Conservation (phyloP, 2,113 vertebrate genomes). For the Perca flavescens region DNA sequence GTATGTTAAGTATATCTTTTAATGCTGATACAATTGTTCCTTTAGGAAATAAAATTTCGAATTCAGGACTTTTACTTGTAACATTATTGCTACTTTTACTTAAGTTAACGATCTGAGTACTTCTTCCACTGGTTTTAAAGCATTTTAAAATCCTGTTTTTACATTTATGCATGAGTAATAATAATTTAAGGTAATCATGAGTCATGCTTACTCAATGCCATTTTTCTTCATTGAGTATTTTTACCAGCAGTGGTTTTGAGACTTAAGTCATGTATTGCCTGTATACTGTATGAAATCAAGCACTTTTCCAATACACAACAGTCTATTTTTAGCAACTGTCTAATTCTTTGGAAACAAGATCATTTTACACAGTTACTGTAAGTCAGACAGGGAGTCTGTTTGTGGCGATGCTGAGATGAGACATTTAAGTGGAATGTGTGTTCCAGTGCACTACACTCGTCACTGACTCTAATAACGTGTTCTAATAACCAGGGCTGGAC, state of each 20-base stretch:
- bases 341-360: conserved; percentile 31
- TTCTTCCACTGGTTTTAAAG: neutral
- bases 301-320: neutral
- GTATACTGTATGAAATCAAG: conserved; percentile 11
- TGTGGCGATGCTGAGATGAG: neutral
- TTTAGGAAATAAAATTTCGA: no score
- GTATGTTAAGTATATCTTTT: neutral
- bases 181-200: no score
- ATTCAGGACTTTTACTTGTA: neutral
- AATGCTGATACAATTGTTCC: neutral
- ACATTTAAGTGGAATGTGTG: neutral
- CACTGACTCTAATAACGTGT: neutral
- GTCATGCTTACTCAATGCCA: no score
- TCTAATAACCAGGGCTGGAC: neutral
- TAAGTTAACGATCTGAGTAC: neutral
- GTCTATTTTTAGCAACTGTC: conserved; percentile 16
- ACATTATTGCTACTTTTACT: neutral
- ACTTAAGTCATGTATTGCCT: neutral
- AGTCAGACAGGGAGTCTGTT: neutral
- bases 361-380: neutral
- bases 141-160: neutral
- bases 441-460: neutral
- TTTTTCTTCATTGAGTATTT: neutral
- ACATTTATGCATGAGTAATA: neutral
- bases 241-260: neutral